Percentiles rank a stretch among this genome's conserved stretches.
Evolutionary conservation across 2,888 invertebrate genomes (phyloP).

Genomic region (Psylliodes chrysocephalus): DNA sequence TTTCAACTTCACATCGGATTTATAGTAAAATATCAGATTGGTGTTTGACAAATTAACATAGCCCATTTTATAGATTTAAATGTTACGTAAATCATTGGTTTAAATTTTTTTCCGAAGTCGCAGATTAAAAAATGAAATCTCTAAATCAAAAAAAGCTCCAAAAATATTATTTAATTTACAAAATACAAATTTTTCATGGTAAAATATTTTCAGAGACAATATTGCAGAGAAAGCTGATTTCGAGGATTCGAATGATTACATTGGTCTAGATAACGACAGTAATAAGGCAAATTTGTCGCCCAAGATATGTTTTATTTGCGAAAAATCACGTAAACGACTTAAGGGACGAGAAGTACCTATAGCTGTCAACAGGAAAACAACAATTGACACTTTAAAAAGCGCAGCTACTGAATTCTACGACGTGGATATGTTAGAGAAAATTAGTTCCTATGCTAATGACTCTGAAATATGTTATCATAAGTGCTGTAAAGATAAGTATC

Average conservation of each 20-base stretch:
- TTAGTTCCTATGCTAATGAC: not conserved
- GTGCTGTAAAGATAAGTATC: not conserved
- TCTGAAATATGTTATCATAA: not conserved
- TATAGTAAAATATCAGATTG: no score
- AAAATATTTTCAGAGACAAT: not conserved
- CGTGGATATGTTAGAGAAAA: not conserved
- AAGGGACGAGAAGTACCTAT: not conserved
- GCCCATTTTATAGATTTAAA: not conserved
- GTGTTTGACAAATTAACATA: no score
- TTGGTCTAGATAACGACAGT: not conserved
- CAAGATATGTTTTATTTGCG: not conserved
- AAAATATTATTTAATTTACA: not conserved
- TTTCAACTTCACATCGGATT: no score
- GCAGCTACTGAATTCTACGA: not conserved
- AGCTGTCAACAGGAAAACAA: not conserved
- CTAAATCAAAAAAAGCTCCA: not conserved
- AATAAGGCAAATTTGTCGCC: not conserved
- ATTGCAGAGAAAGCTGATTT: not conserved
- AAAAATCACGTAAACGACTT: conserved; percentile 1
- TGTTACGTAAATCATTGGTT: no score
- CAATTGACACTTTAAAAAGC: not conserved
- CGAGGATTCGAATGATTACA: not conserved
- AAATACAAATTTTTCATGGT: not conserved
- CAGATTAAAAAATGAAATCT: not conserved
- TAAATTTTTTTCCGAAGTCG: no score